These are phyloP conservation scores for Dromaius novaehollandiae DNA, from an alignment of 2,113 vertebrate species.

Conservation along the genomic window DNA sequence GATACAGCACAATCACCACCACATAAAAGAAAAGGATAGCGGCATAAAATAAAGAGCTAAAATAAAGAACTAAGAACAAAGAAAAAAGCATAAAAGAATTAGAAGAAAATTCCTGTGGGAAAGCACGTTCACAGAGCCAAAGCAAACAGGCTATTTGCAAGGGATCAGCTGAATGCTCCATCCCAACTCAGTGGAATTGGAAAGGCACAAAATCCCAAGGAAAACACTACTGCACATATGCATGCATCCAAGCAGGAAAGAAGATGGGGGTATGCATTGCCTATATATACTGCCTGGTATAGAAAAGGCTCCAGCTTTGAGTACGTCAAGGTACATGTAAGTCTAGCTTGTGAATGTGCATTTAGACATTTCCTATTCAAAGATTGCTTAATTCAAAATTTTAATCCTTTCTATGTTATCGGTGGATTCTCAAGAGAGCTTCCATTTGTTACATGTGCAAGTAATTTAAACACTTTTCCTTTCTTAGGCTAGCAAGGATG, in stretches of 20 bases:
- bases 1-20: not conserved
- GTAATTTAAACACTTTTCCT: not conserved
- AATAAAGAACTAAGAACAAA: not conserved
- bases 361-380: not conserved
- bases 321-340: not conserved
- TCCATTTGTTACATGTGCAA: not conserved
- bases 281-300: not conserved
- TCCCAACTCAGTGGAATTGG: not conserved
- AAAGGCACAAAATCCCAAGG: not conserved
- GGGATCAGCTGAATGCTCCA: not conserved
- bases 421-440: not conserved
- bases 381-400: not conserved
- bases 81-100: not conserved
- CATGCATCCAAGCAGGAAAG: not conserved
- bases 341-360: accelerated
- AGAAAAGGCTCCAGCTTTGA: not conserved
- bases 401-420: not conserved
- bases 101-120: not conserved
- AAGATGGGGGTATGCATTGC: no score
- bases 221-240: not conserved
- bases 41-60: not conserved
- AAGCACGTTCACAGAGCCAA: not conserved
- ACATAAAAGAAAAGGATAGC: not conserved
- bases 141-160: not conserved
- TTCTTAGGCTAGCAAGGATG: not conserved